Percentiles rank a stretch among this genome's conserved stretches.
phyloP scores from a whole-genome alignment of 1,140 invertebrate species.

The Euglossa dilemma region DNA sequence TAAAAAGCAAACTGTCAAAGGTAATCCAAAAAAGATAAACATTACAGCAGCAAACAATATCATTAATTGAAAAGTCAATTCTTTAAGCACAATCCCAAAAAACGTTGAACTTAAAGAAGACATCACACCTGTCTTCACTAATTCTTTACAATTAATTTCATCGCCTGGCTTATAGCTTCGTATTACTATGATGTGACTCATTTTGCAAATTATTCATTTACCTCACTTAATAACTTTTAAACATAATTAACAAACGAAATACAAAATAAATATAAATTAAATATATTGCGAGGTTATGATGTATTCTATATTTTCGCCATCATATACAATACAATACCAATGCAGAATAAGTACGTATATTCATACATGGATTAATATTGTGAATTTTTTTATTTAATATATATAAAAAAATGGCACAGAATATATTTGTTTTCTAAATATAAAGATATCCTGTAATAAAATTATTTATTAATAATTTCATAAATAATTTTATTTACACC shows the following conservation, averaged over 20 bases:
- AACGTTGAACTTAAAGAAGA: constrained; percentile 80
- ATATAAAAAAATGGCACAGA: background rate
- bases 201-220: constrained; percentile 50
- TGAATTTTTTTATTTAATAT: background rate
- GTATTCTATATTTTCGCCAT: constrained; percentile 6
- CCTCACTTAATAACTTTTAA: background rate
- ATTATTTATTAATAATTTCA: background rate
- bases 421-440: background rate
- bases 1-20: constrained; percentile 79
- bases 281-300: background rate
- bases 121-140: constrained; percentile 80
- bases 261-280: background rate
- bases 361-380: background rate
- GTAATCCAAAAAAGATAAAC: constrained; percentile 84
- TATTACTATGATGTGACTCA: constrained; percentile 79
- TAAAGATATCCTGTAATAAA: background rate
- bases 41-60: constrained; percentile 81
- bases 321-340: background rate
- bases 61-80: constrained; percentile 82
- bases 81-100: constrained; percentile 78
- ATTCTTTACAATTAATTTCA: constrained; percentile 77
- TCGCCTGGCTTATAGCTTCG: constrained; percentile 80
- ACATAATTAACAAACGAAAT: constrained; percentile 1
- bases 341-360: background rate
- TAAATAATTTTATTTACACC: background rate